Conservation (phyloP, 2,113 vertebrate species). For the Condylura cristata region DNA sequence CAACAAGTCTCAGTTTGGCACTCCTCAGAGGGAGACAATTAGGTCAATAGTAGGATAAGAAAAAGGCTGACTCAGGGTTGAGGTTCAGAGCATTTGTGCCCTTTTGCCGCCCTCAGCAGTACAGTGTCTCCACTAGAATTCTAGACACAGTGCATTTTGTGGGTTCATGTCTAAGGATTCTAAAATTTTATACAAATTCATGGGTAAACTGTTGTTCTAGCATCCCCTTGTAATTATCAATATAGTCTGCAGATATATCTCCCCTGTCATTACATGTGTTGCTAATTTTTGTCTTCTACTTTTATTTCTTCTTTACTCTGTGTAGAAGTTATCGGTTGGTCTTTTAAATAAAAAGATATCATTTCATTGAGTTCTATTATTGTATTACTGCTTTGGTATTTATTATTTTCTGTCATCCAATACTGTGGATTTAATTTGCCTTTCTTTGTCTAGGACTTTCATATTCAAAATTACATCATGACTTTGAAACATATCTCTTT, state of each 20-base stretch:
- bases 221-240: neutral
- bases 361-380: neutral
- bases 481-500: constrained; percentile 10
- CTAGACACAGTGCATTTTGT: neutral
- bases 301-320: neutral
- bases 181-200: neutral
- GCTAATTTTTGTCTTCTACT: neutral
- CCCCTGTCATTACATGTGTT: neutral
- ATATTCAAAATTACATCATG: neutral
- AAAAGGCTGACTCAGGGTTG: neutral
- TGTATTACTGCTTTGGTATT: constrained; percentile 13
- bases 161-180: neutral
- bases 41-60: neutral
- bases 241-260: neutral
- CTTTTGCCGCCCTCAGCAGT: neutral
- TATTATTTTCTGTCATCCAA: neutral
- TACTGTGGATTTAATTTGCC: neutral
- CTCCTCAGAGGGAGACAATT: neutral
- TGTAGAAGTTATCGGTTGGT: neutral
- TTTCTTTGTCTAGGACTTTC: constrained; percentile 4
- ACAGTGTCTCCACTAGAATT: neutral
- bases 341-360: neutral
- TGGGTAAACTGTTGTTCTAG: neutral
- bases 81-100: neutral
- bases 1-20: neutral